Conservation (phyloP, 2,888 invertebrate genomes). For the Maniola hyperantus region DNA sequence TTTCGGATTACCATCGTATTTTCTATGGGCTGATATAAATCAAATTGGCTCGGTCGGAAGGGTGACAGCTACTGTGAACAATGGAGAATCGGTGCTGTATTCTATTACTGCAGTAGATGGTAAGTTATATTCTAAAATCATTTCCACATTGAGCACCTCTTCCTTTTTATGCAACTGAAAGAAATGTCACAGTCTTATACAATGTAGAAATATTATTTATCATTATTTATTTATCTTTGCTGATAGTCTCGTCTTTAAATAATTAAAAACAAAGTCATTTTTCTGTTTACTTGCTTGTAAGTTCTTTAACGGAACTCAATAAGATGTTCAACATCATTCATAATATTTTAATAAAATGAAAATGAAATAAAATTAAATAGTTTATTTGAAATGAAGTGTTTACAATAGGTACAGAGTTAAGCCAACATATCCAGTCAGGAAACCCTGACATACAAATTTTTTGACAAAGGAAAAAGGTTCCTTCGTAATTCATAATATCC, state of each 20-base stretch:
- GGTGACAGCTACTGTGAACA: slow-evolving; percentile 62
- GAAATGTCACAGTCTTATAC: background rate
- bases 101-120: slow-evolving; percentile 55
- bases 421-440: no score
- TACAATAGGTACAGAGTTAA: no score
- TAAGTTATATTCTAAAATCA: slow-evolving; percentile 41
- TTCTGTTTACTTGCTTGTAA: background rate
- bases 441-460: no score
- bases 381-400: no score
- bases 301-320: background rate
- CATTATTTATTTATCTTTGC: background rate
- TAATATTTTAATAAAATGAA: no score
- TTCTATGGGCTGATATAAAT: slow-evolving; percentile 51
- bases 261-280: no score
- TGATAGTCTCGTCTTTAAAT: no score
- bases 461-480: no score
- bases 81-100: slow-evolving; percentile 60
- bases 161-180: background rate
- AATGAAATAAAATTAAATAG: no score
- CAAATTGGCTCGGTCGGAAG: slow-evolving; percentile 60
- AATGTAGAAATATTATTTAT: background rate
- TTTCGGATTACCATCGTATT: slow-evolving; percentile 59
- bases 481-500: no score
- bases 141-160: background rate
- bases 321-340: background rate